A percentile compares a stretch with the other conserved stretches of the same genome.
Conservation (phyloP, 2,797 vertebrate genomes). For the Caiman crocodilus region DNA sequence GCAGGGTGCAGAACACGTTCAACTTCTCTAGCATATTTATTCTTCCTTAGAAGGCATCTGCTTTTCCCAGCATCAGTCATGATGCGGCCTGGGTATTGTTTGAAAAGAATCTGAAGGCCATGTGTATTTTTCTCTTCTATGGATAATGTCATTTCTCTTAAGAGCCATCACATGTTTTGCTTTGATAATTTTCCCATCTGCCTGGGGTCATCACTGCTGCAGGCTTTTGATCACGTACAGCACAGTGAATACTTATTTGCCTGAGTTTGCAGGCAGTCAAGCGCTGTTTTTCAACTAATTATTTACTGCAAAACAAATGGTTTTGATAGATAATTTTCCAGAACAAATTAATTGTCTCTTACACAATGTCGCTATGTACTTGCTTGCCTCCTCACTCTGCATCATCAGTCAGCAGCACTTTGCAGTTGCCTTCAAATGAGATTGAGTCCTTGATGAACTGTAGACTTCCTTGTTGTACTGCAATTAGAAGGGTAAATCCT, state of each 20-base stretch:
- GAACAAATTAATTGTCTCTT: not conserved
- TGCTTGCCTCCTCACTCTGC: not conserved
- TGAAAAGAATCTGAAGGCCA: constrained; percentile 56
- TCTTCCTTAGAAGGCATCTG: constrained; percentile 60
- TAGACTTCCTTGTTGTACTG: not conserved
- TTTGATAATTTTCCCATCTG: constrained; percentile 72
- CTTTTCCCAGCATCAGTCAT: constrained; percentile 49
- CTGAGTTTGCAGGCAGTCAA: constrained; percentile 30
- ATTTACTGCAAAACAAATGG: not conserved
- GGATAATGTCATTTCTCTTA: constrained; percentile 40
- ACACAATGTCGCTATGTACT: not conserved
- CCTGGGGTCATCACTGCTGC: constrained; percentile 53
- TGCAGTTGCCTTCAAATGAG: not conserved
- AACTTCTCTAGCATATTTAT: not conserved
- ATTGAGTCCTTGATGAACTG: not conserved
- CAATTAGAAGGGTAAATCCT: not conserved
- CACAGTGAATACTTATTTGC: not conserved
- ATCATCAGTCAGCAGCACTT: not conserved
- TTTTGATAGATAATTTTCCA: not conserved
- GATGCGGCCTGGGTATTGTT: constrained; percentile 68
- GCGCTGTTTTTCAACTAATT: not conserved
- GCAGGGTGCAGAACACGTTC: not conserved
- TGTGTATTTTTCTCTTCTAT: constrained; percentile 61
- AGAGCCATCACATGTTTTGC: constrained; percentile 46
- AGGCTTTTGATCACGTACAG: constrained; percentile 55